Conservation (phyloP, 2,113 vertebrate genomes). For the Gymnocephalus cernua region DNA sequence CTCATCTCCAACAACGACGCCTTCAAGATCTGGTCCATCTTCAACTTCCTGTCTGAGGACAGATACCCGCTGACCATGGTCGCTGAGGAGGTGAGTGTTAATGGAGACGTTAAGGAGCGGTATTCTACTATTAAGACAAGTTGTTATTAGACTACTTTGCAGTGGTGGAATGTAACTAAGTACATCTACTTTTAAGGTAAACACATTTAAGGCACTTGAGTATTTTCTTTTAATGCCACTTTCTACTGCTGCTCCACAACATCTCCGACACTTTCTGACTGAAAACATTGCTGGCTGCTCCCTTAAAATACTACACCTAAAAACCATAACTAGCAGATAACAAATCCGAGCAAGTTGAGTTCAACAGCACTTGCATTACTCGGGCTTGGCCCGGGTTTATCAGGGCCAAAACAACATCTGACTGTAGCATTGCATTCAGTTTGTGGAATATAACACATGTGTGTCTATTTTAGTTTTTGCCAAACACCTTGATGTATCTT, state of each 20-base stretch:
- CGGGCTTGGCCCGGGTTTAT: neutral
- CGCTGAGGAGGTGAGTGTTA: conserved; percentile 91
- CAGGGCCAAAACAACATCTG: neutral
- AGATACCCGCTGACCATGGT: conserved; percentile 95
- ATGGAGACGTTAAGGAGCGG: too few species aligned
- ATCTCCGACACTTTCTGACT: too few species aligned
- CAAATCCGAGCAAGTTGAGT: too few species aligned
- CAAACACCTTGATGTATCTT: neutral
- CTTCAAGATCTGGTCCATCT: conserved; percentile 98
- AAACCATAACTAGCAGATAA: too few species aligned
- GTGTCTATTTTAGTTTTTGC: neutral
- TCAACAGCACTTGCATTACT: neutral
- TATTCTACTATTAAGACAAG: neutral
- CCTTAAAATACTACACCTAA: too few species aligned
- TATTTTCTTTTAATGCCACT: neutral
- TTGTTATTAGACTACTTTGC: neutral
- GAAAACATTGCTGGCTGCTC: too few species aligned
- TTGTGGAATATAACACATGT: neutral
- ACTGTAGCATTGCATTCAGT: neutral
- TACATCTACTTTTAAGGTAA: neutral
- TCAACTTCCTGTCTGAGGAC: conserved; percentile 98
- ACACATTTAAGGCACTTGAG: neutral
- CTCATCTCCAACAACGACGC: conserved; percentile 92
- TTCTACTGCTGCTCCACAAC: neutral
- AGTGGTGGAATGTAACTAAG: neutral